These are phyloP conservation scores for Lamellibrachia columna DNA, from an alignment of 2,888 invertebrate species.

Conservation along the genomic window DNA sequence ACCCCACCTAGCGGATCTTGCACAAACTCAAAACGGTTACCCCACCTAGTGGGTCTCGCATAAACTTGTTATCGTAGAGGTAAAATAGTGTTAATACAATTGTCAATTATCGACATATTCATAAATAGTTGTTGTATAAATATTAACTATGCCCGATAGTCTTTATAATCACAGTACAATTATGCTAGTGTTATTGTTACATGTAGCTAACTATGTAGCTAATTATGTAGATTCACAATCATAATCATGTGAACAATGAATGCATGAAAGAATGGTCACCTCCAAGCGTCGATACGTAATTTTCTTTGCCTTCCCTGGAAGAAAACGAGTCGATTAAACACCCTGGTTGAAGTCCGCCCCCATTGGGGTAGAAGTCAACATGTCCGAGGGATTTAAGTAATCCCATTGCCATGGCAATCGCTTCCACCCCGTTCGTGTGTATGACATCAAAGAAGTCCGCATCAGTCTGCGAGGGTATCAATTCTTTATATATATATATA, in stretches of 20 bases:
- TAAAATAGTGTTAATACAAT: no score
- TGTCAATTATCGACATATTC: no score
- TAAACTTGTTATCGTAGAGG: no score
- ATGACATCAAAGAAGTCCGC: slow-evolving; percentile 90
- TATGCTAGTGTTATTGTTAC: no score
- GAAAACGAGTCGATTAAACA: slow-evolving; percentile 47
- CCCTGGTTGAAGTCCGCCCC: slow-evolving; percentile 64
- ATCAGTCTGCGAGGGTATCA: slow-evolving; percentile 72
- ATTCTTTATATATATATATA: background rate
- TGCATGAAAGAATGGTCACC: background rate
- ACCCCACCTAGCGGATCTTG: no score
- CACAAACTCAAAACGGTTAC: no score
- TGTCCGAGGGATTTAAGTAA: slow-evolving; percentile 51
- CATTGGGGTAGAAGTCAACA: slow-evolving; percentile 66
- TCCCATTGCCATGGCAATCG: slow-evolving; percentile 32
- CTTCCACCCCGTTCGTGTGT: slow-evolving; percentile 79
- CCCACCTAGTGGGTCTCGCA: no score
- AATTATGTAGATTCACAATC: no score
- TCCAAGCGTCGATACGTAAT: background rate
- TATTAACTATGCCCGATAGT: no score
- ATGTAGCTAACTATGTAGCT: no score
- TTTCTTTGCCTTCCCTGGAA: background rate
- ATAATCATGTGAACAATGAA: background rate
- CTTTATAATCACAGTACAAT: no score
- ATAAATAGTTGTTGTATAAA: no score